Base-by-base conservation (phyloP, 2,797 vertebrate species). In the Sebastes hubbsi region DNA sequence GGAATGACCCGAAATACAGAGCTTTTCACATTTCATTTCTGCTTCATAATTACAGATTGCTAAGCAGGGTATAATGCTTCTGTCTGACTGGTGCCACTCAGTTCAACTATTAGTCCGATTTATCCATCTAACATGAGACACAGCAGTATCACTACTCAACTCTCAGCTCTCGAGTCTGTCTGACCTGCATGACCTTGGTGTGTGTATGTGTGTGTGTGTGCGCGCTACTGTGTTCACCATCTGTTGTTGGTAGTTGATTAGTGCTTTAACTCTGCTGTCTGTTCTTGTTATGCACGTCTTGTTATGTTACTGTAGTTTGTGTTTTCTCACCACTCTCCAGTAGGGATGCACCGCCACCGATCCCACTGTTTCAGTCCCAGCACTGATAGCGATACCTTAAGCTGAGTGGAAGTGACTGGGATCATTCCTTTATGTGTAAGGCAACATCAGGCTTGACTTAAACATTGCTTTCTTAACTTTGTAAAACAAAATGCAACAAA, bases 101-200 rank as follows among this genome's bases (percentile, higher is more conserved):
- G 22, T 59, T 68, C 16, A 34, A 24, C 24, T 14, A 7, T 25
- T 32, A n/a, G 29, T 60, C 30, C 29, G 24, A 62, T 62, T 46
- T 74, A 22, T 72, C 73, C 73, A 78, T 86, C 76, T 83, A 62
- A 83, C 77, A 80, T 12, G 22, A 83, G 76, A 84, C 80, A 82
- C 87, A 86, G 74, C 91, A 94, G 93, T 95, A 95, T 95, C 94
- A 95, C 94, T 80, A 72, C 92, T 95, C 95, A 95, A 86, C 94
- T 93, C 75, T 83, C 93, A 95, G 92, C 82, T 88, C 87, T 91
- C 63, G 73, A 82, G 85, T 93, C 71, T 90, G 81, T 80, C 36
- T 66, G 72, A 86, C 89, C 85, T 77, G 88, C 84, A 86, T 90
- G 87, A 56, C 30, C 84, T 87, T 83, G 75, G 2, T 42, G 27